Base-by-base conservation (phyloP, 2,113 vertebrate species). In the Antechinus stuartii region DNA sequence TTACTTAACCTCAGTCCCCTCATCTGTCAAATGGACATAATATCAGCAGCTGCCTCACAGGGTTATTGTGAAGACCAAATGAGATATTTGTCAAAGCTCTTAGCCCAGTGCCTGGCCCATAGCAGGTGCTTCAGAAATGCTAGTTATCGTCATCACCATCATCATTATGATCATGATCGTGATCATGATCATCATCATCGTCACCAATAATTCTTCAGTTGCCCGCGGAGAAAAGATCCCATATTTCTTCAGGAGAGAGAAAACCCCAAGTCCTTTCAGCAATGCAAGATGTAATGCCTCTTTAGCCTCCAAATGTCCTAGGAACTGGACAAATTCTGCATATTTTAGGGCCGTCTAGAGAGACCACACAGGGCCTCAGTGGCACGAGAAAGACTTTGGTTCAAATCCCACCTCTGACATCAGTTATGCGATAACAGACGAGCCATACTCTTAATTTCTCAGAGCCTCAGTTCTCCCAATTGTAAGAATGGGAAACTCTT, bases 261-360 rank as follows among this genome's bases (percentile, higher is more conserved):
- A 93, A 89, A 91, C 89, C 56, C 54, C 49, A 92, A 56, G 12
- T 53, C 9, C 46, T 90, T 90, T 61, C 89, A 57, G 91, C 95
- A 94, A 92, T 27, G 14, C 24, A 53, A 57, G n/a, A 35, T 42
- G 16, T 42, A 84, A 42, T 84, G 68, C 68, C 68, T 84, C n/a
- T 14, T 84, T 42, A 42, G 19, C 42, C 35, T 84, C 68, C n/a
- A 84, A 56, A 57, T 84, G 84, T 92, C 84, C 93, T 47, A 55
- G 93, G n/a, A 92, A 55, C 25, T n/a, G 26, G 53, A 42, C 89
- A 49, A 76, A 91, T 8, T 91, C 27, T 47, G 27, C 46, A 89
- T 54, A 91, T 30, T 84, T 84, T 84, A n/a, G 16, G n/a, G n/a
- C 16, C 42, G 6, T 84, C 68, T 84, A 84, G 68, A 84, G 68